These are phyloP conservation scores for Drosophila oshimai DNA, from an alignment of 1,140 invertebrate species.

Conservation along the genomic window DNA sequence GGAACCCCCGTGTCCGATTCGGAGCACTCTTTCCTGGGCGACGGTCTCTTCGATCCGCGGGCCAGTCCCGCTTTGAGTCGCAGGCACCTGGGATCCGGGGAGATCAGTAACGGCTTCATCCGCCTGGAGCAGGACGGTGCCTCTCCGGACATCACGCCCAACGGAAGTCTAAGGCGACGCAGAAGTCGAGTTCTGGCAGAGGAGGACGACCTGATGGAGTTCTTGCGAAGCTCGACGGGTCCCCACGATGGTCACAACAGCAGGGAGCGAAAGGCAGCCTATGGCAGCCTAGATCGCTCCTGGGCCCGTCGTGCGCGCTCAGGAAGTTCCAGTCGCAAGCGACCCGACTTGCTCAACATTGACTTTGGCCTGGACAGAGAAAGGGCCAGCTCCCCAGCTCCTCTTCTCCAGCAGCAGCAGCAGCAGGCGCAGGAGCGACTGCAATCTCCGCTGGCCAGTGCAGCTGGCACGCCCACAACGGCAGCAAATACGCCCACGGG, in stretches of 20 bases:
- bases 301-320: conserved; percentile 90
- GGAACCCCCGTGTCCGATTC: conserved; percentile 89
- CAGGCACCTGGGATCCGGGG: conserved; percentile 86
- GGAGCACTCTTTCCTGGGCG: conserved; percentile 87
- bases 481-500: conserved; percentile 41
- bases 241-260: conserved; percentile 84
- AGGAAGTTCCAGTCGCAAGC: conserved; percentile 86
- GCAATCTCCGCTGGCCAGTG: conserved; percentile 60
- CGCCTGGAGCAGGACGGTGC: conserved; percentile 85
- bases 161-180: conserved; percentile 91
- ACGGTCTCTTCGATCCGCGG: conserved; percentile 89
- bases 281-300: conserved; percentile 93
- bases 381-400: conserved; percentile 88
- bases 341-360: conserved; percentile 88
- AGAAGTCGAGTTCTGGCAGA: conserved; percentile 91
- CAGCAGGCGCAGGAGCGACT: conserved; percentile 62
- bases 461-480: conserved; percentile 51
- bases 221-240: conserved; percentile 89
- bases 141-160: conserved; percentile 94
- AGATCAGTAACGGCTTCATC: conserved; percentile 82
- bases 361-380: conserved; percentile 89
- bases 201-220: conserved; percentile 95
- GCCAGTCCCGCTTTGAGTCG: conserved; percentile 87
- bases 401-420: conserved; percentile 78
- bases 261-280: conserved; percentile 90